A percentile compares a stretch with the other conserved stretches of the same genome.
These are phyloP conservation scores for Cacoxenus indagator DNA, from an alignment of 2,888 invertebrate species.

Conservation along the genomic window DNA sequence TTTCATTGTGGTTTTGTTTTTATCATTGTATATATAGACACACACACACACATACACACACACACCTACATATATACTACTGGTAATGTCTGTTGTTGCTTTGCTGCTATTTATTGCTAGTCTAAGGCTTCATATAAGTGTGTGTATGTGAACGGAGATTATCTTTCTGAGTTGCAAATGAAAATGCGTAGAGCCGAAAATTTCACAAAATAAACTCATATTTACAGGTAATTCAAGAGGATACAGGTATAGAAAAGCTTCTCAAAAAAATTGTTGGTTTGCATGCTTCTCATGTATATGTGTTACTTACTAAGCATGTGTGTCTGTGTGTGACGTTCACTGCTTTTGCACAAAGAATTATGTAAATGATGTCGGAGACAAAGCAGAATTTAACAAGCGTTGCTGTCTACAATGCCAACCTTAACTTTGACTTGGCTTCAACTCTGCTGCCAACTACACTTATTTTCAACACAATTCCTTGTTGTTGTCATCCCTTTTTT, in stretches of 20 bases:
- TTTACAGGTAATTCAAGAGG: conserved; percentile 13
- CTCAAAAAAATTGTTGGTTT: background rate
- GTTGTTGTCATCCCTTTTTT: background rate
- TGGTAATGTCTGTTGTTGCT: background rate
- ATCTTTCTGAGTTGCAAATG: conserved; percentile 19
- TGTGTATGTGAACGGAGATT: conserved; percentile 18
- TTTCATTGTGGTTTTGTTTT: conserved; percentile 9
- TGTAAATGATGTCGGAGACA: conserved; percentile 14
- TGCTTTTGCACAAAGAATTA: conserved; percentile 6
- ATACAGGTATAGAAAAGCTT: background rate
- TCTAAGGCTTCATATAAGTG: too few relatives aligned
- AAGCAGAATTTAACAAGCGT: background rate
- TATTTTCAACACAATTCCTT: background rate
- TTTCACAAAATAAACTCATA: conserved; percentile 22
- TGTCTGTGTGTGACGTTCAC: background rate
- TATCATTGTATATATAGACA: background rate
- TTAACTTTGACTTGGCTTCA: background rate
- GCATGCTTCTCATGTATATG: background rate
- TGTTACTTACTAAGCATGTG: background rate
- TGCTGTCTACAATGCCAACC: background rate
- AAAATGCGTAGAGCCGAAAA: conserved; percentile 19
- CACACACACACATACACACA: background rate
- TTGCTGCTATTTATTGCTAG: background rate
- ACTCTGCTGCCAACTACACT: background rate
- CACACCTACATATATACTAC: background rate